Conservation (phyloP, 1,140 invertebrate genomes). For the Drosophila baimaii region DNA sequence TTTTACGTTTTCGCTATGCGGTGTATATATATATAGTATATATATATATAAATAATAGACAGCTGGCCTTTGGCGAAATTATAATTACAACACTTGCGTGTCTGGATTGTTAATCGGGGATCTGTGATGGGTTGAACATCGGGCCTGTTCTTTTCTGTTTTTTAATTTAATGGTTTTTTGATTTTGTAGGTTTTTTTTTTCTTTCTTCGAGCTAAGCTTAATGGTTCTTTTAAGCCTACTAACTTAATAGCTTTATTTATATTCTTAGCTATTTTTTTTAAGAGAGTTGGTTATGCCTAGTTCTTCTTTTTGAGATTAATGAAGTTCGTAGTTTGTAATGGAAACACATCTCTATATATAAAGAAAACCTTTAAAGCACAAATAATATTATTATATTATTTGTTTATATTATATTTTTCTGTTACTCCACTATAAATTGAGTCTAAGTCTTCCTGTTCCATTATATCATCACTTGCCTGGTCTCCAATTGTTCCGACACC, state of each 20-base stretch:
- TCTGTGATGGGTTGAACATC: slow-evolving; percentile 1
- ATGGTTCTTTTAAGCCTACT: background rate
- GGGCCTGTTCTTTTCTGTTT: background rate
- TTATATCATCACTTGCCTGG: background rate
- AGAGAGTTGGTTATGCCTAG: background rate
- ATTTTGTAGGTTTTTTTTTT: background rate
- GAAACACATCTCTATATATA: background rate
- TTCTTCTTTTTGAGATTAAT: background rate
- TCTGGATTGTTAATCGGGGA: slow-evolving; percentile 13
- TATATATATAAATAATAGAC: slow-evolving; percentile 12
- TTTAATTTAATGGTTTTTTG: slow-evolving; percentile 5
- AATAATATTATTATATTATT: too few species aligned
- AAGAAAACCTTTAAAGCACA: too few species aligned
- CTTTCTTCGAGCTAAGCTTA: background rate
- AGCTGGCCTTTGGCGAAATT: slow-evolving; percentile 36
- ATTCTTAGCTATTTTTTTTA: background rate
- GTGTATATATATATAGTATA: background rate
- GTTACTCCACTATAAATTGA: too few species aligned
- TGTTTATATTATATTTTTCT: too few species aligned
- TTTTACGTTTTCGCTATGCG: slow-evolving; percentile 1
- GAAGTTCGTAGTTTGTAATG: background rate
- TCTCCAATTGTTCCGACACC: background rate
- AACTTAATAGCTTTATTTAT: slow-evolving; percentile 8
- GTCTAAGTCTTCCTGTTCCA: background rate
- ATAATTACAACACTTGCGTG: slow-evolving; percentile 49